Conservation (phyloP, 2,888 invertebrate species). For the Pediacus dermestoides region DNA sequence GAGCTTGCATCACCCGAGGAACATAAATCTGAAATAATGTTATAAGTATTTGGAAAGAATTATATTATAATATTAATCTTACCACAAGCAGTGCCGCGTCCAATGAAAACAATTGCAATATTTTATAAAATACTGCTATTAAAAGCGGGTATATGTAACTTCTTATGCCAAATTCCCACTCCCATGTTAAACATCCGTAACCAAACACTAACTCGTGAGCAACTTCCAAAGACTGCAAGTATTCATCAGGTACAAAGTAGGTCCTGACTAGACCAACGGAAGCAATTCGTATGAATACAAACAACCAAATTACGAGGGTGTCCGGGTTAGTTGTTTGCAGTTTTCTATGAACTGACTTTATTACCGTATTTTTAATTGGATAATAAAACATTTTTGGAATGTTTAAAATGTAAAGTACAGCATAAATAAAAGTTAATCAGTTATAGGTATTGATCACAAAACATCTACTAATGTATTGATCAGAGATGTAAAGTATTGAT, state of each 20-base stretch:
- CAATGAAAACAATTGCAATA: slow-evolving; percentile 63
- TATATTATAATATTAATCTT: slow-evolving; percentile 30
- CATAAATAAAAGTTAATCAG: too few species aligned
- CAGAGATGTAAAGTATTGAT: too few species aligned
- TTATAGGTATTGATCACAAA: too few species aligned
- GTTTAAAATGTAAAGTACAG: too few species aligned
- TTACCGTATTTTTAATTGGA: too few species aligned
- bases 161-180: slow-evolving; percentile 84
- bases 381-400: too few species aligned
- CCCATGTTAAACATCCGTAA: slow-evolving; percentile 94
- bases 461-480: too few species aligned
- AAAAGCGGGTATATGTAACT: slow-evolving; percentile 82
- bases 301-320: too few species aligned
- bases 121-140: slow-evolving; percentile 71
- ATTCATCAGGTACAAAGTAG: slow-evolving; percentile 92
- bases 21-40: slow-evolving; percentile 60
- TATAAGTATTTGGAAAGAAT: background rate
- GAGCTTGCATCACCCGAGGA: slow-evolving; percentile 80
- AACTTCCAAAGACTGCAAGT: slow-evolving; percentile 94
- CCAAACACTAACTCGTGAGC: slow-evolving; percentile 86
- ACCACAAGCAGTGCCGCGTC: slow-evolving; percentile 68
- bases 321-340: too few species aligned
- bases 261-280: slow-evolving; percentile 80
- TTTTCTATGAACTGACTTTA: too few species aligned
- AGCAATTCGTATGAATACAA: slow-evolving; percentile 56